Evolutionary conservation across 2,888 invertebrate species (phyloP).

Genomic region (Epicampocera succincta): DNA sequence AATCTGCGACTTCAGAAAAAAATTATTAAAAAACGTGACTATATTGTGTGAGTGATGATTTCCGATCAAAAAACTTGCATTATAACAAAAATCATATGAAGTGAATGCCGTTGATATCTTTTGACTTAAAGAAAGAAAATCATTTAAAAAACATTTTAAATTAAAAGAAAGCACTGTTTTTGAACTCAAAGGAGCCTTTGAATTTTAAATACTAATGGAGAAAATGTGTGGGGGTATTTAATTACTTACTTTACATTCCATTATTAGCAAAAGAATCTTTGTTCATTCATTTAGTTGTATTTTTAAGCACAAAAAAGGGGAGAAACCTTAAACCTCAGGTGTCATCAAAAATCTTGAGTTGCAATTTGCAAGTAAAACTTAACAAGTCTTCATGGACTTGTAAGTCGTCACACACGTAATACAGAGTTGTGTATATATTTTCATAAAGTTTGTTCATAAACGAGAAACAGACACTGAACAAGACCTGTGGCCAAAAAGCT

Average conservation of each 20-base stretch:
- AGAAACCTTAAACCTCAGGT: slow-evolving; percentile 66
- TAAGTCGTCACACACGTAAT: slow-evolving; percentile 37
- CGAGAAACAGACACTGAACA: slow-evolving; percentile 23
- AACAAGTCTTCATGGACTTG: slow-evolving; percentile 24
- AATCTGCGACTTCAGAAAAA: too few species aligned
- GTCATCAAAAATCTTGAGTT: slow-evolving; percentile 73
- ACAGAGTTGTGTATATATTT: slow-evolving; percentile 30
- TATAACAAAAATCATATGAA: too few species aligned
- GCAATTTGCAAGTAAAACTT: slow-evolving; percentile 62
- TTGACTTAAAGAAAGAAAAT: too few species aligned
- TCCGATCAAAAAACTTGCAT: too few species aligned
- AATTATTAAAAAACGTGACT: too few species aligned
- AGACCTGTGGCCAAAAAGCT: slow-evolving; percentile 72
- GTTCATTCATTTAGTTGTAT: slow-evolving; percentile 58
- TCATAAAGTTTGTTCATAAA: neutral
- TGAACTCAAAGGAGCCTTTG: too few species aligned
- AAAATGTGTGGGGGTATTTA: too few species aligned
- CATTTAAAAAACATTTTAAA: too few species aligned
- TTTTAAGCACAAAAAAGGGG: slow-evolving; percentile 35
- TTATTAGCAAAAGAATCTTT: slow-evolving; percentile 26
- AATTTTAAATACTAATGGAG: too few species aligned
- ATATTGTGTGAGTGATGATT: too few species aligned
- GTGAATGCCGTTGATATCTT: too few species aligned
- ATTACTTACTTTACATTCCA: slow-evolving; percentile 2
- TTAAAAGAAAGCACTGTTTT: too few species aligned